phyloP scores from a whole-genome alignment of 2,888 invertebrate species.

The Caenorhabditis sp. region DNA sequence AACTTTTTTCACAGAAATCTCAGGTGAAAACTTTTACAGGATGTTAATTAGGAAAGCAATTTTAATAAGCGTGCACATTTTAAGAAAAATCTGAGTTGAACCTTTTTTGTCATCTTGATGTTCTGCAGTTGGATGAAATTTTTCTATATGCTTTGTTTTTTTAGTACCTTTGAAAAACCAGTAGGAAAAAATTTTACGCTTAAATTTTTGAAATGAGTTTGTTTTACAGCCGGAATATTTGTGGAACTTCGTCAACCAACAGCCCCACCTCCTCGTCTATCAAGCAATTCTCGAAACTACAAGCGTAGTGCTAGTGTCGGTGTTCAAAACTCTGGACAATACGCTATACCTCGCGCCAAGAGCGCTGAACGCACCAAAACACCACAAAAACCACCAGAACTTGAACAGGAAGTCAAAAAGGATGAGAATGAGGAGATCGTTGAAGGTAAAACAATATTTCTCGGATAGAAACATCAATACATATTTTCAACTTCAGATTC shows the following conservation, averaged over 20 bases:
- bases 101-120: no score
- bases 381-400: neutral
- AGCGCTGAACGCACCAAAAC: conserved; percentile 45
- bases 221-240: conserved; percentile 70
- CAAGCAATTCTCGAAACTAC: conserved; percentile 69
- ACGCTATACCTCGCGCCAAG: conserved; percentile 39
- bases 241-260: conserved; percentile 72
- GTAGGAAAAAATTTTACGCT: no score
- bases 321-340: conserved; percentile 35
- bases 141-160: no score
- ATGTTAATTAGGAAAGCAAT: no score
- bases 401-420: neutral
- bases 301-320: conserved; percentile 65
- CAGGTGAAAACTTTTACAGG: no score
- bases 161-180: no score
- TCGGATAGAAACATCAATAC: no score
- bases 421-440: conserved; percentile 8
- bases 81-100: no score
- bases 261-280: conserved; percentile 71
- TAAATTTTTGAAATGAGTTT: neutral
- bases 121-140: no score
- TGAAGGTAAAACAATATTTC: no score
- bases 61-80: no score
- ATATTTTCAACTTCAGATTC: neutral
- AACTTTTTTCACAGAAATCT: no score